Evolutionary conservation across 2,113 vertebrate species (phyloP).

Genomic region (Aptenodytes forsteri): DNA sequence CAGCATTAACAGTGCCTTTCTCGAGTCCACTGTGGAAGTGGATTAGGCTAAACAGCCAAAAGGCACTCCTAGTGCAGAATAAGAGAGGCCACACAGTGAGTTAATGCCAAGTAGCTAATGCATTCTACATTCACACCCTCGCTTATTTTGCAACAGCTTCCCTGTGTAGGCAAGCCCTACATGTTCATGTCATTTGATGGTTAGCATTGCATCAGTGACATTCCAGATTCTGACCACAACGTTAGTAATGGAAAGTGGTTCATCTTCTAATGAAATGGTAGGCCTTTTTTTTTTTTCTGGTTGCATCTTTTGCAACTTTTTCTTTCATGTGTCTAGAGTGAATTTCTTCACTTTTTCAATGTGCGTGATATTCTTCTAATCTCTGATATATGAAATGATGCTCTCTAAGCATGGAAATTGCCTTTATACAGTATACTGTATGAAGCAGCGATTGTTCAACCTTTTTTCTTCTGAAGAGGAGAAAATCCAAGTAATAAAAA

Average conservation of each 20-base stretch:
- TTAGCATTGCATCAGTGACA: constrained; percentile 67
- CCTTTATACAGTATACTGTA: not conserved
- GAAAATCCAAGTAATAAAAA: not conserved
- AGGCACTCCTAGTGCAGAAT: constrained; percentile 14
- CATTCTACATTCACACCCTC: constrained; percentile 55
- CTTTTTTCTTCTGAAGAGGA: not conserved
- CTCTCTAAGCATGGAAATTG: not conserved
- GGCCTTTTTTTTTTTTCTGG: not conserved
- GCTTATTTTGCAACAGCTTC: constrained; percentile 63
- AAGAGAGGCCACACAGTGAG: not conserved
- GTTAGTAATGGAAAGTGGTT: constrained; percentile 72
- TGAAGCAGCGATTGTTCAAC: not conserved
- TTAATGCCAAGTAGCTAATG: constrained; percentile 34
- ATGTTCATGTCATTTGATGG: constrained; percentile 66
- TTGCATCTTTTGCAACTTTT: constrained; percentile 54
- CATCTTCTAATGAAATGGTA: constrained; percentile 55
- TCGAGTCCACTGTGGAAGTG: not conserved
- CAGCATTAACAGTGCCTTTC: not conserved
- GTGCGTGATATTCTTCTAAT: constrained; percentile 1
- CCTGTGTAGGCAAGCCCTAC: constrained; percentile 63
- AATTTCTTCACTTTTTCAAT: constrained; percentile 23
- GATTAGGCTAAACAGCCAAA: constrained; percentile 13
- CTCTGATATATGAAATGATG: not conserved
- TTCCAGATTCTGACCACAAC: constrained; percentile 66
- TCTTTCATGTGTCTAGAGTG: constrained; percentile 35